Base-by-base conservation (phyloP, 2,888 invertebrate genomes). In the Holacanthella duospinosa region DNA sequence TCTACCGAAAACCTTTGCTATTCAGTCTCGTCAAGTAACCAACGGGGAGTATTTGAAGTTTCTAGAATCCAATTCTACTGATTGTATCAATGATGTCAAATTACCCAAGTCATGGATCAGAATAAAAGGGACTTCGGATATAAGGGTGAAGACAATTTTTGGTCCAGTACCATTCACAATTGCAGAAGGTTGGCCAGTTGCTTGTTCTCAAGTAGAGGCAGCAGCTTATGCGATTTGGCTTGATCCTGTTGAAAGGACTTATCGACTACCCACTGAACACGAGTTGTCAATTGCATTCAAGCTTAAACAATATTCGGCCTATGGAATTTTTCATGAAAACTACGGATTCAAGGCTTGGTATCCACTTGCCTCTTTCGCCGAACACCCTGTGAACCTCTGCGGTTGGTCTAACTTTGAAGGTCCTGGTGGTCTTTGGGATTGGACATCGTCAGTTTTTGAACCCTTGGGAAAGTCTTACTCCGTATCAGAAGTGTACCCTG, bases 11-110 rank as follows among this genome's bases (percentile, higher is more conserved):
- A 9, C 48, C 12, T 48, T 48, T 21, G 4, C n/a, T 4, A 48
- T 48, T 21, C 48, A 48, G 21, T 48, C 48, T 21, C 12, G 48
- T 4, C 48, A 48, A 48, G 21, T 48, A 9, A 48, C 48, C 19
- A 48, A 48, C 48, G 48, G 48, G 21, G 48, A 48, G 21, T 48
- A 48, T 48, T 48, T 48, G 48, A 48, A 48, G 48, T 48, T 36
- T 36, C 9, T 36, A 36, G 36, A 36, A 36, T 6, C 36, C 16
- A 36, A 36, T 6, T 6, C 36, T 6, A 36, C 36, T 6, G 36
- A 36, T 9, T n/a, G n/a, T n/a, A n/a, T n/a, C n/a, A n/a, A n/a
- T n/a, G n/a, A n/a, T n/a, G n/a, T n/a, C n/a, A n/a, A n/a, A n/a
- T 16, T 36, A 6, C 36, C 36, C 9, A 36, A 36, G 16, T 36